phyloP scores from a whole-genome alignment of 2,888 invertebrate species.

The Lamellibrachia columna region DNA sequence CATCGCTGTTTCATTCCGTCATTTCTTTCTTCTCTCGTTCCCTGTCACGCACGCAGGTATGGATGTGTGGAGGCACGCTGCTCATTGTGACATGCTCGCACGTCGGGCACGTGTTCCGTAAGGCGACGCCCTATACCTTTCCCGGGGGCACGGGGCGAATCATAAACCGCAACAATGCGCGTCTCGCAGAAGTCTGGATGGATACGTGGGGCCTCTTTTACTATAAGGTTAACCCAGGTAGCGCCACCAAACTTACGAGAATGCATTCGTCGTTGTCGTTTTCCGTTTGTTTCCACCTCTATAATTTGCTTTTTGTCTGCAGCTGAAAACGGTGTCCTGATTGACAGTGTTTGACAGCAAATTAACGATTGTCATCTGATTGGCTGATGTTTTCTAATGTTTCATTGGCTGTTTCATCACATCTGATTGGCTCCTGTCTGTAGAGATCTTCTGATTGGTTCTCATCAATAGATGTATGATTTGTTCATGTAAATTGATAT shows the following conservation, averaged over 20 bases:
- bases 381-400: not conserved
- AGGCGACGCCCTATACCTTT: conserved; percentile 90
- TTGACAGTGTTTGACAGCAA: not conserved
- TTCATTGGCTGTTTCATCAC: not conserved
- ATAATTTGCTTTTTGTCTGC: not conserved
- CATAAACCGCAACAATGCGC: conserved; percentile 94
- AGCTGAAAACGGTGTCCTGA: not conserved
- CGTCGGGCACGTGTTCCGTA: conserved; percentile 55
- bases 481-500: not conserved
- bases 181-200: conserved; percentile 99
- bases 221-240: conserved; percentile 47
- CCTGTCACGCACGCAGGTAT: conserved; percentile 41
- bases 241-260: conserved; percentile 67
- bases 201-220: conserved; percentile 88
- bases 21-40: not conserved
- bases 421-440: conserved; percentile 1
- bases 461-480: not conserved
- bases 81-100: conserved; percentile 52
- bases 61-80: conserved; percentile 52
- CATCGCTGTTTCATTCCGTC: not conserved
- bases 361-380: not conserved
- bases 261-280: not conserved
- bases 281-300: not conserved
- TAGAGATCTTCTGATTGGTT: not conserved
- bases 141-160: conserved; percentile 85